These are phyloP conservation scores for Holcopasites calliopsidis DNA, from an alignment of 1,140 invertebrate species.

Conservation along the genomic window DNA sequence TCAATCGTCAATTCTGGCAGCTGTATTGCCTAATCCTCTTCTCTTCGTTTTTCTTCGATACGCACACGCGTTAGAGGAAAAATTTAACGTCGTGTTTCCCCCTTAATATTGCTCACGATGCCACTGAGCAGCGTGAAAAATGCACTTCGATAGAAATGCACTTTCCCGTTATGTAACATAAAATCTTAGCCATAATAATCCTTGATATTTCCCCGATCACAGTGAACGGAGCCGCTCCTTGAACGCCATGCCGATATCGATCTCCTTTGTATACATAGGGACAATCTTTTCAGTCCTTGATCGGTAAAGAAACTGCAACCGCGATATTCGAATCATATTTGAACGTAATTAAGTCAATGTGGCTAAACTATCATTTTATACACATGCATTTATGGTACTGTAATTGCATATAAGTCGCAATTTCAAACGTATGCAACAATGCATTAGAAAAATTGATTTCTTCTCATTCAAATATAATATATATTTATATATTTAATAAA, in stretches of 20 bases:
- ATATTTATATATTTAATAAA: slow-evolving; percentile 29
- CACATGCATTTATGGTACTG: too few species aligned
- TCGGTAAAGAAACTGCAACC: neutral
- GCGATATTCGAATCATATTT: slow-evolving; percentile 24
- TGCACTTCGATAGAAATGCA: slow-evolving; percentile 59
- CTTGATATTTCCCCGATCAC: slow-evolving; percentile 27
- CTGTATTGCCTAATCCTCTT: neutral
- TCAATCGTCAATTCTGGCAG: slow-evolving; percentile 9
- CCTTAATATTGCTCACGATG: slow-evolving; percentile 1
- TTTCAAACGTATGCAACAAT: too few species aligned
- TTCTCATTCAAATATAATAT: neutral
- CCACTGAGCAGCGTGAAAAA: slow-evolving; percentile 24
- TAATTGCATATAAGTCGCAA: too few species aligned
- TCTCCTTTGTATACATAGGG: slow-evolving; percentile 2
- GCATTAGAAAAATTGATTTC: too few species aligned
- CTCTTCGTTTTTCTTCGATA: neutral
- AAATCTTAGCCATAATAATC: slow-evolving; percentile 54
- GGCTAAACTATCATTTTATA: neutral
- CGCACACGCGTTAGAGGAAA: neutral
- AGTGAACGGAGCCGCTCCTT: slow-evolving; percentile 40
- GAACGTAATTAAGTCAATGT: neutral
- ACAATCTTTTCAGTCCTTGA: neutral
- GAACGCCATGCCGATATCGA: slow-evolving; percentile 53
- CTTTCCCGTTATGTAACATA: slow-evolving; percentile 52
- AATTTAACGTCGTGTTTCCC: neutral